Evolutionary conservation across 2,888 invertebrate genomes (phyloP).

Genomic region (Biston stratarius): DNA sequence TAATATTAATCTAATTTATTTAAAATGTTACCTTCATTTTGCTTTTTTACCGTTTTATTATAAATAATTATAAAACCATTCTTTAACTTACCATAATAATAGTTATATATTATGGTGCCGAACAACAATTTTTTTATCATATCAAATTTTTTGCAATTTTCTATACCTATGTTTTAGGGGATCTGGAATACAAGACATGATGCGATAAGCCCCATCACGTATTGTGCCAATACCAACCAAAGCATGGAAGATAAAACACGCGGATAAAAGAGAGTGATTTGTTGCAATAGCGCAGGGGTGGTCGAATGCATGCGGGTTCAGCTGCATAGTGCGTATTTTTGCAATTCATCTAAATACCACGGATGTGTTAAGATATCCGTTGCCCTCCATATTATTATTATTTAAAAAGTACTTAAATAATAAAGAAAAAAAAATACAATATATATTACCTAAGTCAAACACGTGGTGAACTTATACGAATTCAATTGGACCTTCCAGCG

Average conservation of each 20-base stretch:
- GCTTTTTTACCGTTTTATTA: too few relatives aligned
- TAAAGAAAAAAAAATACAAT: background rate
- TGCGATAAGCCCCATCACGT: too few relatives aligned
- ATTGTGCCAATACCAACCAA: background rate
- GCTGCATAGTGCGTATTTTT: conserved; percentile 65
- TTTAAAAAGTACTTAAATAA: background rate
- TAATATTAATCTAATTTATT: too few relatives aligned
- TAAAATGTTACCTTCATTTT: too few relatives aligned
- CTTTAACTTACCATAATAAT: too few relatives aligned
- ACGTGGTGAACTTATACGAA: background rate
- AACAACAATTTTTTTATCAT: too few relatives aligned
- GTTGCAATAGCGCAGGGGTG: conserved; percentile 72
- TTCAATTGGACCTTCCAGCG: background rate
- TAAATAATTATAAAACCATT: too few relatives aligned
- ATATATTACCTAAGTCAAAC: background rate
- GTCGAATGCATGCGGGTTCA: conserved; percentile 81
- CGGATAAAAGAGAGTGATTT: conserved; percentile 46
- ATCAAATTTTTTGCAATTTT: too few relatives aligned
- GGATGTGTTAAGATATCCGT: conserved; percentile 66
- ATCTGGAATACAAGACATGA: too few relatives aligned
- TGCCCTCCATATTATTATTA: conserved; percentile 28
- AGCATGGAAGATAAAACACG: conserved; percentile 13
- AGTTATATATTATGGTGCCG: too few relatives aligned
- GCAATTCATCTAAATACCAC: conserved; percentile 58
- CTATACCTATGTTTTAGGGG: too few relatives aligned